phyloP scores from a whole-genome alignment of 2,888 invertebrate species.

The Noctua pronuba region DNA sequence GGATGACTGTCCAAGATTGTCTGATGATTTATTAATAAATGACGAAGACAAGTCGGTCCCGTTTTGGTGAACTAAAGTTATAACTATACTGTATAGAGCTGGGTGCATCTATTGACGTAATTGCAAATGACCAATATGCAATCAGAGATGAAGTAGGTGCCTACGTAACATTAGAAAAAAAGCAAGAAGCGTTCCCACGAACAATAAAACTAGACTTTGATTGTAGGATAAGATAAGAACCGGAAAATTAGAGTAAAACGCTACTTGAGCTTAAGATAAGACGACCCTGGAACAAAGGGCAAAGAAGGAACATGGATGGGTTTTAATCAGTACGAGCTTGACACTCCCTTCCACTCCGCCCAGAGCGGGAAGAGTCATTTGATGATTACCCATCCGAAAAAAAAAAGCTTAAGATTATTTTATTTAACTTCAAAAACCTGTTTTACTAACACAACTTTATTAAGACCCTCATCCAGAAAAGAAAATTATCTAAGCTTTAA shows the following conservation, averaged over 20 bases:
- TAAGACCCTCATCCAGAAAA: neutral
- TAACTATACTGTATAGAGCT: neutral
- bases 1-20: neutral
- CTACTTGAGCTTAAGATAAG: neutral
- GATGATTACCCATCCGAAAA: no score
- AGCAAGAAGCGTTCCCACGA: neutral
- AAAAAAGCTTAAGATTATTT: no score
- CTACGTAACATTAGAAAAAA: neutral
- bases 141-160: neutral
- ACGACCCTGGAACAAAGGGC: no score
- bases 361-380: no score
- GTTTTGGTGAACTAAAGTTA: neutral
- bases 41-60: neutral
- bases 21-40: constrained; percentile 9
- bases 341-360: no score
- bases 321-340: no score
- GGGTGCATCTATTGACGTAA: neutral
- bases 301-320: no score
- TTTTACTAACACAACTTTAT: constrained; percentile 1
- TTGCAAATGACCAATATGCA: neutral
- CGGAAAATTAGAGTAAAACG: neutral
- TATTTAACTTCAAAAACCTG: no score
- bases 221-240: neutral
- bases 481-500: constrained; percentile 25
- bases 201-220: neutral